phyloP scores from a whole-genome alignment of 2,797 vertebrate genomes.

The Lagodon rhomboides region DNA sequence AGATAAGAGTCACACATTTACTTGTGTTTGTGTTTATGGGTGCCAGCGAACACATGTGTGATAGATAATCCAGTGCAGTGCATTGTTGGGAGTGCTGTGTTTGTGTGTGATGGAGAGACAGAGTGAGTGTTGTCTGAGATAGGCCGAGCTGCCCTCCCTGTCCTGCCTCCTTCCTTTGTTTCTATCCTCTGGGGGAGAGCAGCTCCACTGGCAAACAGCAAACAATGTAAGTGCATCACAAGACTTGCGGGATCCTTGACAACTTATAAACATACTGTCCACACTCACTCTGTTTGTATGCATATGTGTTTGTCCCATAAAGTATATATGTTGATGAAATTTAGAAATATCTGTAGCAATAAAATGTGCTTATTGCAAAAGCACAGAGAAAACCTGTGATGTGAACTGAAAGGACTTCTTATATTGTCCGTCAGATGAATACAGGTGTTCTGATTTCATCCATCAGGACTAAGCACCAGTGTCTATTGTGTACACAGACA shows the following conservation, averaged over 20 bases:
- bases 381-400: conserved; percentile 13
- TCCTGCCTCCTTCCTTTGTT: conserved; percentile 84
- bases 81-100: conserved; percentile 64
- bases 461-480: conserved; percentile 63
- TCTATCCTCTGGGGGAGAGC: conserved; percentile 78
- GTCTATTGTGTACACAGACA: conserved; percentile 74
- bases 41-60: conserved; percentile 59
- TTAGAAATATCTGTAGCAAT: neutral
- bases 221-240: conserved; percentile 83
- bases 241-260: conserved; percentile 74
- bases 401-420: conserved; percentile 1
- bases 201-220: conserved; percentile 84
- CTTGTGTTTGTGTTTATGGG: conserved; percentile 51
- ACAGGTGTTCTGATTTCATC: conserved; percentile 76
- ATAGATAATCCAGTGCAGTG: conserved; percentile 71
- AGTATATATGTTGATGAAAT: neutral
- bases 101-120: conserved; percentile 75
- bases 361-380: neutral
- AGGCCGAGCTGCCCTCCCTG: conserved; percentile 79
- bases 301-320: conserved; percentile 2
- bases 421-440: conserved; percentile 64
- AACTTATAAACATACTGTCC: conserved; percentile 57
- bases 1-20: conserved; percentile 38
- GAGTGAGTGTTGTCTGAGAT: conserved; percentile 84
- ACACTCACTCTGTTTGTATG: neutral